Percentiles rank a stretch among this genome's conserved stretches.
phyloP scores from a whole-genome alignment of 2,113 vertebrate genomes.

The Ptychochromis oligacanthus region DNA sequence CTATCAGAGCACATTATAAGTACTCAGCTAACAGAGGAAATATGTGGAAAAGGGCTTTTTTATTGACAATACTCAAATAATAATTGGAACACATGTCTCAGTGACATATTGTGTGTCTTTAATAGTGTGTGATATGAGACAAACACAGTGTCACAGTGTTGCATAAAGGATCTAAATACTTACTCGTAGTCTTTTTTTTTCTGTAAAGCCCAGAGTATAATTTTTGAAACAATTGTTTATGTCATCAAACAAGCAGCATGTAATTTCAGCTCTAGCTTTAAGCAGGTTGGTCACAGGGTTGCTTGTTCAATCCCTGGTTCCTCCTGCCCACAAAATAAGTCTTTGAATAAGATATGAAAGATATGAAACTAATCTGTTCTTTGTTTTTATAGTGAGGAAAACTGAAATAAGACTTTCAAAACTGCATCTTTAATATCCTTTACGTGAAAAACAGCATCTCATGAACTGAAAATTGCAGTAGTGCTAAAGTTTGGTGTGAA shows the following conservation, averaged over 20 bases:
- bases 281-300: background rate
- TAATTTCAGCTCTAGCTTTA: background rate
- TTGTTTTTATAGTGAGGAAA: background rate
- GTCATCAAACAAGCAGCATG: background rate
- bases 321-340: background rate
- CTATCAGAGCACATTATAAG: background rate
- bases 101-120: background rate
- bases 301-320: background rate
- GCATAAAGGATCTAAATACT: background rate
- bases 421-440: background rate
- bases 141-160: background rate
- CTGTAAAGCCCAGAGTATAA: background rate
- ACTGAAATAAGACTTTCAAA: fast-evolving
- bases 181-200: background rate
- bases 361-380: background rate
- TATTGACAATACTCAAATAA: background rate
- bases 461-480: background rate
- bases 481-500: background rate
- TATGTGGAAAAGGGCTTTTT: slow-evolving; percentile 6
- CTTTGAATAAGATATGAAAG: background rate
- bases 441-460: background rate
- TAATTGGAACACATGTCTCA: background rate
- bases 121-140: background rate
- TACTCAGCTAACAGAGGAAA: background rate
- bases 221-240: background rate